Base-by-base conservation (phyloP, 2,797 vertebrate genomes). In the Sylvia borin region DNA sequence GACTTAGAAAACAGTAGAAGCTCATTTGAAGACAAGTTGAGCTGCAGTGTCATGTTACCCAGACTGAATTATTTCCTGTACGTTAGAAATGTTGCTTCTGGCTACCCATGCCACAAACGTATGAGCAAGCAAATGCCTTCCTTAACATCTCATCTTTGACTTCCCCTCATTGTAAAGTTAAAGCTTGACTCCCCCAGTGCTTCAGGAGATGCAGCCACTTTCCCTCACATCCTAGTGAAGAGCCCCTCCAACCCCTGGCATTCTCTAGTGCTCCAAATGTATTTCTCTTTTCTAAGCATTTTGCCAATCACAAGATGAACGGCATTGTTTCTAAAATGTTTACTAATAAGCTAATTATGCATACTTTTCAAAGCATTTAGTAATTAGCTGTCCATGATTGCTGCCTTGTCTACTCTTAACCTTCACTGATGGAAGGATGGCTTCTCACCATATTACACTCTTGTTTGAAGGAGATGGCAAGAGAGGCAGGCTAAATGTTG, bases 401-500 rank as follows among this genome's bases (percentile, higher is more conserved):
- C 76, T 89, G 91, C 90, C 91, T 96, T 88, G 74, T 95, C 91
- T 97, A 96, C 94, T 95, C 93, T 96, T 97, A 97, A 96, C 97
- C 95, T 95, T 79, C 2, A 6, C 66, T 87, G 93, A 90, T 38
- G 38, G 80, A 72, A 94, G 65, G 60, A 92, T 5, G 13, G 42
- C 74, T 86, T 89, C 64, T 80, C 50, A 2, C 10, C 84, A 18
- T 53, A 54, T 45, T 66, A 29, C 9, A 10, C 79, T 96, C 68
- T 79, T 82, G 31, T 68, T 60, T 67, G 34, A 85, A 86, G 89
- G 48, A 72, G 55, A 34, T 25, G 36, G 61, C 73, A 84, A 67
- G 26, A 67, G 48, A 34, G 7, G 25, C 29, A 68, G 45, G 43
- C 61, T 54, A 64, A 70, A 70, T 27, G 61, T 32, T 34, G 76